A percentile compares a stretch with the other conserved stretches of the same genome.
Conservation (phyloP, 2,888 invertebrate genomes). For the Lacanobia wlatinum region DNA sequence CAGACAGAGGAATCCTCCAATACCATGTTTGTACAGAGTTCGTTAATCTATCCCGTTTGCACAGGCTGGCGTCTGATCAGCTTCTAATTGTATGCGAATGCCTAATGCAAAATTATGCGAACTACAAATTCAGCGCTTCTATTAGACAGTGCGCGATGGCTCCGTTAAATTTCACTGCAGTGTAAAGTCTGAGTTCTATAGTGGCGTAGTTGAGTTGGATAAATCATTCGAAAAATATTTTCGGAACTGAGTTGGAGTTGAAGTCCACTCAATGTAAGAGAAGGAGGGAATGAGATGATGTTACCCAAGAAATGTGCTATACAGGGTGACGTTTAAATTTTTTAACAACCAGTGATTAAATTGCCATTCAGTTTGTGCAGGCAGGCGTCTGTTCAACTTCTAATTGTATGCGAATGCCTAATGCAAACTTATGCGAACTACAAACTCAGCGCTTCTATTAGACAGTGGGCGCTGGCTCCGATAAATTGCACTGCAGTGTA, state of each 20-base stretch:
- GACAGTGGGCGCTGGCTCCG: slow-evolving; percentile 23
- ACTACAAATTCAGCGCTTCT: slow-evolving; percentile 58
- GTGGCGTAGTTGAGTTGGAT: neutral
- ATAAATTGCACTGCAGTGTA: slow-evolving; percentile 52
- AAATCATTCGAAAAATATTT: too few species aligned
- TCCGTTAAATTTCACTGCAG: slow-evolving; percentile 50
- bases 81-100: slow-evolving; percentile 81
- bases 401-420: slow-evolving; percentile 81
- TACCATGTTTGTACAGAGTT: slow-evolving; percentile 73
- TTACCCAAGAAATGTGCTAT: too few species aligned
- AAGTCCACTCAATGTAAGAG: too few species aligned
- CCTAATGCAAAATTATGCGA: slow-evolving; percentile 71
- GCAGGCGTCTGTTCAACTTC: slow-evolving; percentile 73
- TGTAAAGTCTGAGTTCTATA: slow-evolving; percentile 39
- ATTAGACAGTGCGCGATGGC: slow-evolving; percentile 28
- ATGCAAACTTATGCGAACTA: slow-evolving; percentile 68
- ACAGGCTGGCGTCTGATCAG: slow-evolving; percentile 73
- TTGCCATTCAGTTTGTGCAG: slow-evolving; percentile 71
- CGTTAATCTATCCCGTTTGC: slow-evolving; percentile 74
- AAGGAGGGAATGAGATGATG: too few species aligned
- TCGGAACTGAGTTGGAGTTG: too few species aligned
- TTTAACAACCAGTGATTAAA: too few species aligned
- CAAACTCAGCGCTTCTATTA: slow-evolving; percentile 58
- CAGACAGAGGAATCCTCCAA: slow-evolving; percentile 62
- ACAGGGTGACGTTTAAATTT: too few species aligned